phyloP scores from a whole-genome alignment of 2,888 invertebrate species.

The Liposcelis brunnea region DNA sequence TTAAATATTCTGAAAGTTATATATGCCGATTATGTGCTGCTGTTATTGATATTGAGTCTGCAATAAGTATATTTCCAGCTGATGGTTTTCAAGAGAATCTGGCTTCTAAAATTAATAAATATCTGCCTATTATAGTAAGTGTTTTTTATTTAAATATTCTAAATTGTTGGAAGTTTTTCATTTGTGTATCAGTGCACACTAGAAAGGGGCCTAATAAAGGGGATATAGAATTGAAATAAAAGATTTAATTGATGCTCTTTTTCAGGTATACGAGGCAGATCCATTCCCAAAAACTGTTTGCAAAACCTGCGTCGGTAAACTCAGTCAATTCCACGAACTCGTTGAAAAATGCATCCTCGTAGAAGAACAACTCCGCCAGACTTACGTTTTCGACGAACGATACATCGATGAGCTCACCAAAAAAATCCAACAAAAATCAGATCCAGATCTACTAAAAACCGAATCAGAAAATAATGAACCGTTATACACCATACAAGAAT shows the following conservation, averaged over 20 bases:
- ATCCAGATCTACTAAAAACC: no score
- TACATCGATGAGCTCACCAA: no score
- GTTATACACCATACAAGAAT: no score
- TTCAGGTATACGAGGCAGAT: slow-evolving; percentile 2
- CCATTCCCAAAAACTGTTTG: slow-evolving; percentile 8
- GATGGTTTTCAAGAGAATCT: not conserved
- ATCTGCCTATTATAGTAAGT: slow-evolving; percentile 4
- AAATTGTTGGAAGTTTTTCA: no score
- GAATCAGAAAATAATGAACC: no score
- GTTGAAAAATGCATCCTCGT: slow-evolving; percentile 2
- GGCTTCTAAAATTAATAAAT: slow-evolving; percentile 1
- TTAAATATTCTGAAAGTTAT: not conserved
- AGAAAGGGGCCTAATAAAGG: no score
- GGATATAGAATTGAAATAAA: no score
- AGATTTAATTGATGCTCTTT: no score
- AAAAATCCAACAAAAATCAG: no score
- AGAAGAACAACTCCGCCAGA: slow-evolving; percentile 1
- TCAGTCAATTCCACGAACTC: slow-evolving; percentile 5
- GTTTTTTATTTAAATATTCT: no score
- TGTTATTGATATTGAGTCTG: slow-evolving; percentile 3
- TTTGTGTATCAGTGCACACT: no score
- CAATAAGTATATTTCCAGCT: not conserved
- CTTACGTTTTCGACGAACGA: not conserved
- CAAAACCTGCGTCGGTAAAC: not conserved
- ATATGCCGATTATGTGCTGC: slow-evolving; percentile 1